Base-by-base conservation (phyloP, 2,888 invertebrate genomes). In the Adela reaumurella region DNA sequence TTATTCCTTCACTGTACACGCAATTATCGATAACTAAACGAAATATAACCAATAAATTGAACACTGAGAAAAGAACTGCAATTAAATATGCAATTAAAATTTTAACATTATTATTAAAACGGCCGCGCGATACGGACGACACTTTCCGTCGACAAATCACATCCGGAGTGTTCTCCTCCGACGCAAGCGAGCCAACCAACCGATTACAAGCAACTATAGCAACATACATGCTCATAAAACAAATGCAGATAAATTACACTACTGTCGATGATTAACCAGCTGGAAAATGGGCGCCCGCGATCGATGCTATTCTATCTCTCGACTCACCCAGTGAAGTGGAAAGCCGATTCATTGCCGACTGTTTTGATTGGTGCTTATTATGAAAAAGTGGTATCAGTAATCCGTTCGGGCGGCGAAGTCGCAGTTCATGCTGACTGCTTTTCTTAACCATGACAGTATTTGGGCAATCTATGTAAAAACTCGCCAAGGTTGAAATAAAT, bases 131-230 rank as follows among this genome's bases (percentile, higher is more conserved):
- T 76, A 72, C 68, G n/a, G 24, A 24, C 24, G 67, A 72, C 74
- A 73, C 71, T 70, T 71, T 72, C 67, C 67, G 68, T 70, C 73
- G 73, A 72, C 76, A 74, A 76, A 76, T 74, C 77, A 74, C 72
- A 77, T 77, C 78, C 78, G 78, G 72, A 72, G 70, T 61, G 63
- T n/a, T n/a, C n/a, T n/a, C n/a, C 65, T 67, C 62, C 62, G 64
- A 65, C 64, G 57, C 60, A 62, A 55, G 59, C 64, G 65, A 59
- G 64, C 74, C 74, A 74, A 66, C 74, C 73, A 73, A 67, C 63
- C 61, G 67, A 68, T 68, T 68, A 68, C 68, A 58, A 61, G 11
- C 56, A 55, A 62, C 59, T 61, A 63, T 58, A 11, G 6, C 8
- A 35, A 4, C 35, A 11, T 14, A 35, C 14, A 35, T 3, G 35